Percentiles rank a stretch among this genome's conserved stretches.
Evolutionary conservation across 2,797 vertebrate species (phyloP).

Genomic region (Taeniopygia guttata): DNA sequence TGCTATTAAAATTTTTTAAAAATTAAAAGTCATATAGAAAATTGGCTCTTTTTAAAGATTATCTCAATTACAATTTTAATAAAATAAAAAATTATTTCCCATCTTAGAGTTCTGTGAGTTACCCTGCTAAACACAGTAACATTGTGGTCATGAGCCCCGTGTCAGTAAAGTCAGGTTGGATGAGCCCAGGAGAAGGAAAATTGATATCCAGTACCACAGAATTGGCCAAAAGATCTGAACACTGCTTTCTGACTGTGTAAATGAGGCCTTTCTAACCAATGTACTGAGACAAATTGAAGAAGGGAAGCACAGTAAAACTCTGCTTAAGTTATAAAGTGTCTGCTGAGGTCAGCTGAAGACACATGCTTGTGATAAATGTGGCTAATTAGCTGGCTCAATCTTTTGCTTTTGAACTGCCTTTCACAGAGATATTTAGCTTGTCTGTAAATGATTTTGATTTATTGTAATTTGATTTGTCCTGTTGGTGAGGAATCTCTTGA

Average conservation of each 20-base stretch:
- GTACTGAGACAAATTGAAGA: not conserved
- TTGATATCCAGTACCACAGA: not conserved
- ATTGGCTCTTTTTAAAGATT: not conserved
- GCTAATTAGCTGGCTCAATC: not conserved
- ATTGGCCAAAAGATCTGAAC: not conserved
- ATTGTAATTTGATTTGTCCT: not conserved
- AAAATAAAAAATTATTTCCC: not conserved
- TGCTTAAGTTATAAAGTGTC: not conserved
- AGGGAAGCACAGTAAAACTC: not conserved
- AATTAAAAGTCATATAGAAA: not conserved
- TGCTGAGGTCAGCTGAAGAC: not conserved
- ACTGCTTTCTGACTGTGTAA: not conserved
- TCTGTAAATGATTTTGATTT: not conserved
- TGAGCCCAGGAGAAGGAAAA: not conserved
- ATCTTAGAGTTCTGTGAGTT: not conserved
- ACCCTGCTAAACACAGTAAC: rapidly evolving
- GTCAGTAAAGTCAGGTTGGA: not conserved
- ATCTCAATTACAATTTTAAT: not conserved
- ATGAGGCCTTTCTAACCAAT: not conserved
- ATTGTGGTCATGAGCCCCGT: not conserved
- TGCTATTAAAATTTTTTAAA: not conserved
- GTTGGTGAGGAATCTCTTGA: not conserved
- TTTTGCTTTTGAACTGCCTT: not conserved
- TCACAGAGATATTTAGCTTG: not conserved
- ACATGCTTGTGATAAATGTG: rapidly evolving